Evolutionary conservation across 1,140 invertebrate genomes (phyloP).

Genomic region (Pollicipes pollicipes): DNA sequence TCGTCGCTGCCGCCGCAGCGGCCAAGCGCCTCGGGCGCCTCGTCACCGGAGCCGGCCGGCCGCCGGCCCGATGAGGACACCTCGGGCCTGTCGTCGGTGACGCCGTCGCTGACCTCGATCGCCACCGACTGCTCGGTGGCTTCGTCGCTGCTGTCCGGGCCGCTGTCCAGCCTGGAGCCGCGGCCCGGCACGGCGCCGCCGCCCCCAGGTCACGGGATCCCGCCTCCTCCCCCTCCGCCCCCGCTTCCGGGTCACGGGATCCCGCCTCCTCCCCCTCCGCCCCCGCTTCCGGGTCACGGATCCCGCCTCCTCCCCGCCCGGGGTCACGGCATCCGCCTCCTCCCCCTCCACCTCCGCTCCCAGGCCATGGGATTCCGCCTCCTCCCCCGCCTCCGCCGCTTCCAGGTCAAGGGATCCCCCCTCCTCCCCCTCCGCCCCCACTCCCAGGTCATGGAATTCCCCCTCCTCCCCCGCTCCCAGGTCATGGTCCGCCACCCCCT

Average conservation of each 20-base stretch:
- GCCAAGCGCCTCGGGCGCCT: neutral
- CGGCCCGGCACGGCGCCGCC: neutral
- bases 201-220: neutral
- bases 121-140: neutral
- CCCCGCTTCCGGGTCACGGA: neutral
- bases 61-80: neutral
- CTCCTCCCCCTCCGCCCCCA: neutral
- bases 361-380: neutral
- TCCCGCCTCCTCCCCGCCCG: neutral
- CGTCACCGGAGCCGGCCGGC: neutral
- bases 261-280: constrained; percentile 9
- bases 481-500: constrained; percentile 23
- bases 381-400: neutral
- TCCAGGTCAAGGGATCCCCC: constrained; percentile 2
- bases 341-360: constrained; percentile 10
- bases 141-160: neutral
- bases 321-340: too few relatives aligned
- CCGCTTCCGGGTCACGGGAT: neutral
- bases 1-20: neutral
- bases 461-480: constrained; percentile 27
- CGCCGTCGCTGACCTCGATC: neutral
- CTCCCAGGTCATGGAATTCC: neutral
- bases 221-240: constrained; percentile 6
- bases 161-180: neutral
- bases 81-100: neutral